phyloP scores from a whole-genome alignment of 2,888 invertebrate species.

The Drosophila bunnanda region DNA sequence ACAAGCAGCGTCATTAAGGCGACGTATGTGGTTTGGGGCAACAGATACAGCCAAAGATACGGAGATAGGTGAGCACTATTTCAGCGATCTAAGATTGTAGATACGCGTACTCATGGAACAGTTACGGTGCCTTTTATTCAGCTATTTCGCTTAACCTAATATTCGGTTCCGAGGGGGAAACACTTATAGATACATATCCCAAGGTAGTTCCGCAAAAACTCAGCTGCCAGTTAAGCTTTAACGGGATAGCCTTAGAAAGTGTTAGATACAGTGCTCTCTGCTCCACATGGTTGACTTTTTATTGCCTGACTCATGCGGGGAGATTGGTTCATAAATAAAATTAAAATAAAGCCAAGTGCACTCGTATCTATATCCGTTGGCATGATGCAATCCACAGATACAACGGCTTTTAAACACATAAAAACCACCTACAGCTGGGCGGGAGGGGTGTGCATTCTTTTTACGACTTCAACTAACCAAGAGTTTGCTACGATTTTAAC shows the following conservation, averaged over 20 bases:
- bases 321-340: slow-evolving; percentile 16
- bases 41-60: slow-evolving; percentile 2
- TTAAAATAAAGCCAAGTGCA: slow-evolving; percentile 17
- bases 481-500: not conserved
- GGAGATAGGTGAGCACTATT: slow-evolving; percentile 17
- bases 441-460: slow-evolving; percentile 1
- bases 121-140: slow-evolving; percentile 33
- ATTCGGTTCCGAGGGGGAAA: slow-evolving; percentile 16
- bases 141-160: slow-evolving; percentile 30
- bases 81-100: slow-evolving; percentile 44
- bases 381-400: slow-evolving; percentile 13
- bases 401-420: not conserved
- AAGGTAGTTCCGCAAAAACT: slow-evolving; percentile 51
- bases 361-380: slow-evolving; percentile 1
- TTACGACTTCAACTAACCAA: not conserved
- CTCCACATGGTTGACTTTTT: slow-evolving; percentile 22
- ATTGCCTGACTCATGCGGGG: slow-evolving; percentile 30
- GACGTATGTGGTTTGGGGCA: slow-evolving; percentile 18
- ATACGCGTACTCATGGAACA: slow-evolving; percentile 31
- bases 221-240: slow-evolving; percentile 9
- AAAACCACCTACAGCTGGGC: not conserved
- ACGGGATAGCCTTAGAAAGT: slow-evolving; percentile 43
- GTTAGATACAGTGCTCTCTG: slow-evolving; percentile 8
- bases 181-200: not conserved
- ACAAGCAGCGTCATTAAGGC: slow-evolving; percentile 47